phyloP scores from a whole-genome alignment of 1,140 invertebrate genomes.

The Thaumetopoea pityocampa region DNA sequence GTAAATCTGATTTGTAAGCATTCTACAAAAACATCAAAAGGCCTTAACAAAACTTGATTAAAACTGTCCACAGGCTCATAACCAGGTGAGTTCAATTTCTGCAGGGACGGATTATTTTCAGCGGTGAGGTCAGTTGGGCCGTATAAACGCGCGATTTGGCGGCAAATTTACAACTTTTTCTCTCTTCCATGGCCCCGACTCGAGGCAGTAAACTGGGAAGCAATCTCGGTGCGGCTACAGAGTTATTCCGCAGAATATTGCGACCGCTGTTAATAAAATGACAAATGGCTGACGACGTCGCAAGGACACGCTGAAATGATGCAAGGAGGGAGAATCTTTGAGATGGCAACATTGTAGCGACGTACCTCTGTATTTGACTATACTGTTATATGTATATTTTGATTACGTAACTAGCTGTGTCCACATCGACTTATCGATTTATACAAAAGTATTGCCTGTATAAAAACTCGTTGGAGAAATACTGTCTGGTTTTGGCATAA shows the following conservation, averaged over 20 bases:
- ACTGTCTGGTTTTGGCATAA: too few species aligned
- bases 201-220: conserved; percentile 65
- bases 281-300: conserved; percentile 54
- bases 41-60: conserved; percentile 19
- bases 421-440: too few species aligned
- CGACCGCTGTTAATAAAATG: conserved; percentile 70
- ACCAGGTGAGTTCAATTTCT: conserved; percentile 49
- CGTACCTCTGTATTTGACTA: too few species aligned
- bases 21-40: too few species aligned
- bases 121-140: conserved; percentile 54
- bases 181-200: conserved; percentile 41
- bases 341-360: too few species aligned
- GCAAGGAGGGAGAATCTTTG: too few species aligned
- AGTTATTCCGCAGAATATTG: conserved; percentile 72
- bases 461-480: too few species aligned
- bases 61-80: conserved; percentile 15
- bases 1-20: too few species aligned
- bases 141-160: conserved; percentile 66
- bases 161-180: conserved; percentile 72
- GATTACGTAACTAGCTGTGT: too few species aligned
- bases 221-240: conserved; percentile 60
- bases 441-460: too few species aligned
- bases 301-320: conserved; percentile 24
- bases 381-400: too few species aligned
- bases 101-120: conserved; percentile 37